Base-by-base conservation (phyloP, 2,888 invertebrate species). In the Dasypogon diadema region DNA sequence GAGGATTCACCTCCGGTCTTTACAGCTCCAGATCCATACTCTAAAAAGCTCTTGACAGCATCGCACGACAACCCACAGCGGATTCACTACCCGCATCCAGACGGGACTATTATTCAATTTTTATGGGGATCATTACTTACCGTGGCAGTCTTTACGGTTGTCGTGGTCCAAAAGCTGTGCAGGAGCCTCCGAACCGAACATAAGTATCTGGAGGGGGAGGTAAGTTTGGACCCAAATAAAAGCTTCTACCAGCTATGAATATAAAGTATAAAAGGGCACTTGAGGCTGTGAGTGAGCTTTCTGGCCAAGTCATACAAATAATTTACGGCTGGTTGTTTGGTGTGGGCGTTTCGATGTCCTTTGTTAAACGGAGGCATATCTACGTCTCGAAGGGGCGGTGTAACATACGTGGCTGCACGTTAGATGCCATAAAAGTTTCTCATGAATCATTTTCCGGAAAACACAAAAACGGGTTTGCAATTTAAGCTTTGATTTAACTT, bases 41-140 rank as follows among this genome's bases (percentile, higher is more conserved):
- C 14, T 2, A 1, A 21, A 2, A 37, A 42, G 58, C 14, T 1
- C 34, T 30, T 16, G 10, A 16, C 22, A 12, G 21, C 21, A 21
- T 34, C 34, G 10, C 34, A 58, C 42, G 24, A 6, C 6, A 22
- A n/a, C 56, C 56, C 26, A 30, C 16, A 14, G 6, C 18, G 30
- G 18, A 21, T 34, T 58, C 22, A 12, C 24, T n/a, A n/a, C n/a
- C 10, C 4, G 8, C 60, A 18, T 60, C 60, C 60, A 18, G 18
- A 60, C 42, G 21, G 37, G 34, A 37, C 60, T 21, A 60, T 60
- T 60, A 37, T 60, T 60, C 60, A 60, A 60, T 60, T 60, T 60
- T 60, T 60, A 60, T 60, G 60, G 42, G 60, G n/a, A 60, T 34
- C 60, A 60, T 60, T 60, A 60, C 60, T 60, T 60, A 60, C 60